Base-by-base conservation (phyloP, 2,797 vertebrate genomes). In the Macroramphosus scolopax region DNA sequence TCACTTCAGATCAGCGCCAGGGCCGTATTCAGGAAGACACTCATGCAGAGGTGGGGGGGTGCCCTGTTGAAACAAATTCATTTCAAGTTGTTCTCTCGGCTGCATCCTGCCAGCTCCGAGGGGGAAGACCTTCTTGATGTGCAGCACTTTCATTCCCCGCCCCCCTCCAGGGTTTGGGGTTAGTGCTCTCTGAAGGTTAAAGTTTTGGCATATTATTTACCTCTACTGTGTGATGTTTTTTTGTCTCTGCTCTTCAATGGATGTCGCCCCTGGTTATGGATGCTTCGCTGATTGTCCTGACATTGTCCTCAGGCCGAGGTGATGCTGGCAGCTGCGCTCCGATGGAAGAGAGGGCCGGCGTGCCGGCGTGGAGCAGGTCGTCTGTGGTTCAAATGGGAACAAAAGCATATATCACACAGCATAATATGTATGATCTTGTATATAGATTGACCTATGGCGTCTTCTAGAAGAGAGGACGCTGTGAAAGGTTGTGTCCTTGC, bases 201-300 rank as follows among this genome's bases (percentile, higher is more conserved):
- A 37, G 22, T 40, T 66, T 56, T 58, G 32, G 25, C 50, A 38
- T 32, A 68, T 17, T 33, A 51, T 62, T 78, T 77, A 78, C 74
- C 77, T 75, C 68, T 38, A 22, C 49, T 45, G 59, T 63, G 58
- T 63, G 47, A 80, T 45, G 63, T 24, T 32, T 56, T 44, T 13
- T 51, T 9, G 59, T 44, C 50, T 22, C 35, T 51, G 22, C 62
- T 45, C 69, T 44, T 63, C 36, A 61, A 20, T 44, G 37, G 40
- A 63, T 78, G 82, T 80, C 82, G 65, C 59, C 65, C 29, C 37
- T 0, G 4, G 43, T 85, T 78, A 81, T 40, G 63, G 56, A 46
- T 44, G 68, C 75, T 22, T 41, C 18, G 2, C 36, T 58, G 55
- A 38, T 20, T 16, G 40, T 29, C 29, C 29, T 50, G 39, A 40